These are phyloP conservation scores for Scaptodrosophila lebanonensis DNA, from an alignment of 1,140 invertebrate species.

Conservation along the genomic window DNA sequence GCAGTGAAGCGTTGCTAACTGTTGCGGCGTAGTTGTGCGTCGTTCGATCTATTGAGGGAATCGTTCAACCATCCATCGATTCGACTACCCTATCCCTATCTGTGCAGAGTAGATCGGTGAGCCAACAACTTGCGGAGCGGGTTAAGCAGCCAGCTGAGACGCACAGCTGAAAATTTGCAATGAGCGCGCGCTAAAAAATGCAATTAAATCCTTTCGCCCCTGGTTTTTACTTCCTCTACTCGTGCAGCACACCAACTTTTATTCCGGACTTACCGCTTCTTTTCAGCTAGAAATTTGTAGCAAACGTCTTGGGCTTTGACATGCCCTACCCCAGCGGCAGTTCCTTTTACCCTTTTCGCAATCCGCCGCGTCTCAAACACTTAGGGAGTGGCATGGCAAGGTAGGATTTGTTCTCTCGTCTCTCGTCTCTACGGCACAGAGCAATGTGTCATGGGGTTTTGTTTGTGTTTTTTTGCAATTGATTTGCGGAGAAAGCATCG, in stretches of 20 bases:
- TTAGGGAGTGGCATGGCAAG: constrained; percentile 50
- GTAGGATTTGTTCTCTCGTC: constrained; percentile 49
- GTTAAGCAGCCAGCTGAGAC: constrained; percentile 27
- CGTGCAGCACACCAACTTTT: too few species aligned
- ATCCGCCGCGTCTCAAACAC: constrained; percentile 17
- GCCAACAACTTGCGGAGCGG: too few species aligned
- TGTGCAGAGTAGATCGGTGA: constrained; percentile 18
- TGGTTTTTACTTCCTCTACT: constrained; percentile 19
- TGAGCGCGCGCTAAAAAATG: constrained; percentile 69
- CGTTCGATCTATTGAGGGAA: constrained; percentile 38
- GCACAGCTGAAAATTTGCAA: constrained; percentile 68
- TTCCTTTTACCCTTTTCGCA: constrained; percentile 23
- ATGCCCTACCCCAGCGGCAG: constrained; percentile 11
- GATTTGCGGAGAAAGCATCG: constrained; percentile 74
- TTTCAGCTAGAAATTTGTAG: constrained; percentile 53
- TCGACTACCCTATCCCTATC: constrained; percentile 22
- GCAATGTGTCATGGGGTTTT: constrained; percentile 73
- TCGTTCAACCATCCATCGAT: constrained; percentile 6
- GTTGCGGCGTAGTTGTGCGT: constrained; percentile 49
- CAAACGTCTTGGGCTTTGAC: constrained; percentile 58
- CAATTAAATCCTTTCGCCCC: constrained; percentile 61
- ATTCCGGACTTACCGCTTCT: constrained; percentile 20
- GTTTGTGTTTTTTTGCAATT: constrained; percentile 73
- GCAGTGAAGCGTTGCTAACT: constrained; percentile 53
- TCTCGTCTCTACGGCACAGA: constrained; percentile 9